Evolutionary conservation across 2,888 invertebrate genomes (phyloP).

Genomic region (Troilus luridus): DNA sequence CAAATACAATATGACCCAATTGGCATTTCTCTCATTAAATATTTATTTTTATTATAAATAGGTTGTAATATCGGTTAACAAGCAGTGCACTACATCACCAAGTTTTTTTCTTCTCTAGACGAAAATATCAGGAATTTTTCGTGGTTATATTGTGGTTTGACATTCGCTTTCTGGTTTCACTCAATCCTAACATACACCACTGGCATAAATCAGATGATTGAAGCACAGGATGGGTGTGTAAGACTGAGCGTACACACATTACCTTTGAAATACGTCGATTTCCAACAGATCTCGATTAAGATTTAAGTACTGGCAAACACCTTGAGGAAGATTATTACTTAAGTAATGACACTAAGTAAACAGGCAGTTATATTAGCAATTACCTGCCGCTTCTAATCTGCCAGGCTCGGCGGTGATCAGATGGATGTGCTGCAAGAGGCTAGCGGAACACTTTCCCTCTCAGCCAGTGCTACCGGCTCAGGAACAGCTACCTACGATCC

Average conservation of each 20-base stretch:
- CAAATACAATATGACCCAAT: too few species aligned
- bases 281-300: neutral
- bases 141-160: neutral
- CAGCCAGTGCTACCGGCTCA: neutral
- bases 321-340: neutral
- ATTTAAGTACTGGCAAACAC: neutral
- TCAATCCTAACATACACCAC: neutral
- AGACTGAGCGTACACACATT: neutral
- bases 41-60: too few species aligned
- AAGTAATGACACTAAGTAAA: neutral
- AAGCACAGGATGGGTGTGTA: neutral
- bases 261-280: neutral
- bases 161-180: neutral
- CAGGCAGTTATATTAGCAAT: neutral
- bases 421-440: conserved; percentile 38
- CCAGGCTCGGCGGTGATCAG: neutral
- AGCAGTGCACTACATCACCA: too few species aligned
- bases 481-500: neutral
- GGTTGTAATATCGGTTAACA: too few species aligned
- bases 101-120: too few species aligned
- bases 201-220: neutral
- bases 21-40: too few species aligned
- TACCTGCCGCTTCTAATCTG: neutral
- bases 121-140: neutral
- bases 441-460: conserved; percentile 50